Base-by-base conservation (phyloP, 2,113 vertebrate species). In the Syrmaticus mikado region DNA sequence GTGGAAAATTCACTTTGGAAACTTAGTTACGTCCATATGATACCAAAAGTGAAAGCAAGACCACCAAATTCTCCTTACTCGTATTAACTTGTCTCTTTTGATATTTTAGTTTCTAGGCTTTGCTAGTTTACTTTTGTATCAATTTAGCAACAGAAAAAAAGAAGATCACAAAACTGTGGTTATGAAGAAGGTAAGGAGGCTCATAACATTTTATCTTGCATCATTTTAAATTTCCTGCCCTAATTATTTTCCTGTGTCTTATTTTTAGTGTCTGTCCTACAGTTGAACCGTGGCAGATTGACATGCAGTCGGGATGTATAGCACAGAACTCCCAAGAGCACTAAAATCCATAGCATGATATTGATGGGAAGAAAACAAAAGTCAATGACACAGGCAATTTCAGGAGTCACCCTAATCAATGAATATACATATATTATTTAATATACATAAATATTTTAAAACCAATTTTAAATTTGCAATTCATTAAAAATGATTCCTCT, bases 1-100 rank as follows among this genome's bases (percentile, higher is more conserved):
- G 36, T 62, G 11, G n/a, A 72, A 89, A 24, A 89, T 55, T 92
- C n/a, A 87, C 53, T 86, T 24, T 72, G 81, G n/a, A 86, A 95
- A 88, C 25, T 77, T 71, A 66, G 36, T n/a, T 40, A 19, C 4
- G 64, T n/a, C 28, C 57, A 3, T 27, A 28, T n/a, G 40, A 86
- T 83, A 84, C 13, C 22, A 87, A 85, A 85, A 83, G 71, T 5
- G 4, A 82, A 82, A 90, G 18, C 22, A 75, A 75, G 11, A 4
- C 82, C 30, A 50, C 41, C 57, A 41, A 45, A 43, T 76, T 67
- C 74, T 92, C 53, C 43, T 15, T 40, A 41, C 18, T 17, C 48
- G 19, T 45, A 74, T 13, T 70, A 2, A 45, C 8, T 71, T 41
- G 48, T 34, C n/a, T 28, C 3, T 3, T 92, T 68, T 27, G 22